phyloP scores from a whole-genome alignment of 2,888 invertebrate species.

The Scaptomyza tumidula region DNA sequence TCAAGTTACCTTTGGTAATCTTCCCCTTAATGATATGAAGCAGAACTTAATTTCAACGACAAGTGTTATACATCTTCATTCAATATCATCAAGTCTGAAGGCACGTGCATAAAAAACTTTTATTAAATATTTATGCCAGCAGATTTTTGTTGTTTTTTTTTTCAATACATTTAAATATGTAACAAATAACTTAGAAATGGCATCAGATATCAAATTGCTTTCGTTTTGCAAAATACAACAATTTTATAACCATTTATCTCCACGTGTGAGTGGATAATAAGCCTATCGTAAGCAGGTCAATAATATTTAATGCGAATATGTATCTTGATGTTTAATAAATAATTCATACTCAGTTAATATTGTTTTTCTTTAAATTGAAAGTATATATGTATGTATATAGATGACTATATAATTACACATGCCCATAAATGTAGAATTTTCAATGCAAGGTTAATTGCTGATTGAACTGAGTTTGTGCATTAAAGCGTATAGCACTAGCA shows the following conservation, averaged over 20 bases:
- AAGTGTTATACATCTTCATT: no score
- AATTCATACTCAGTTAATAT: no score
- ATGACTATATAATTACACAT: slow-evolving; percentile 48
- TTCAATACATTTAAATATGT: no score
- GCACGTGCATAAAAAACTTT: no score
- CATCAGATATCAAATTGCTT: no score
- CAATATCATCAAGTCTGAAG: no score
- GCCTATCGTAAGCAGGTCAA: not conserved
- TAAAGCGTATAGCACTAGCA: slow-evolving; percentile 20
- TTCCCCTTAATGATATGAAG: not conserved
- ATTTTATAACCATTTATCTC: no score
- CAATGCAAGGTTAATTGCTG: slow-evolving; percentile 49
- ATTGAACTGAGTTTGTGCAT: slow-evolving; percentile 44
- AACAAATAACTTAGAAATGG: no score
- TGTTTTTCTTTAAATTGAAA: not conserved
- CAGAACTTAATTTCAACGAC: not conserved
- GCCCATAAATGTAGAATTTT: slow-evolving; percentile 45
- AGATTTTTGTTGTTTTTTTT: no score
- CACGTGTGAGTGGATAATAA: no score
- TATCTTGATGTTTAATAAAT: not conserved
- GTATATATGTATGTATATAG: slow-evolving; percentile 9
- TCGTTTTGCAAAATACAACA: no score
- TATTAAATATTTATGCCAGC: no score
- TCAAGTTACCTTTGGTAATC: not conserved
- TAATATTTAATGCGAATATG: not conserved